Evolutionary conservation across 2,888 invertebrate genomes (phyloP).

Genomic region (Physocephala rufipes): DNA sequence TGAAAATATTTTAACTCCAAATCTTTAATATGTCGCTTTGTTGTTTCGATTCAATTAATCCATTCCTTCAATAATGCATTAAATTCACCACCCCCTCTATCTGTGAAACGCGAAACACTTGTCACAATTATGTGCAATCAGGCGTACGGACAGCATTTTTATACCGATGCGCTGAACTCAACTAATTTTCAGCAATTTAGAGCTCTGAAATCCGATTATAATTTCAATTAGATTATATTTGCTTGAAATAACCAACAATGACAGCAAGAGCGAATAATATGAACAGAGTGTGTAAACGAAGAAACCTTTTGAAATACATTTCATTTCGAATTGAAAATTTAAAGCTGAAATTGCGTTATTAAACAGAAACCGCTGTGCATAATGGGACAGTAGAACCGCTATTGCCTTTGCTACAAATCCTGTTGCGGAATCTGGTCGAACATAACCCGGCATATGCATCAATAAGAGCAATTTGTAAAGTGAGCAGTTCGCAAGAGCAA

Average conservation of each 20-base stretch:
- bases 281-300: neutral
- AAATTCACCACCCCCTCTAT: neutral
- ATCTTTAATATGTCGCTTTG: neutral
- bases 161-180: slow-evolving; percentile 1
- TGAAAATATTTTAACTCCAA: neutral
- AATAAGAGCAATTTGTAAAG: neutral
- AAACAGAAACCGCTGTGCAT: slow-evolving; percentile 17
- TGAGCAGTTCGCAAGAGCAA: neutral
- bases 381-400: neutral
- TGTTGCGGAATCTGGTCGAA: neutral
- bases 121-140: slow-evolving; percentile 51
- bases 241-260: slow-evolving; percentile 16
- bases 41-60: neutral
- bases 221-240: slow-evolving; percentile 34
- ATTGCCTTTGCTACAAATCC: neutral
- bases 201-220: slow-evolving; percentile 30
- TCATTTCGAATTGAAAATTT: slow-evolving; percentile 28
- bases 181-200: slow-evolving; percentile 35
- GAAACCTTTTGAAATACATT: neutral
- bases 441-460: slow-evolving; percentile 31
- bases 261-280: neutral
- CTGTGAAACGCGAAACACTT: slow-evolving; percentile 48
- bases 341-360: slow-evolving; percentile 24
- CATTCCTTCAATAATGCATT: neutral
- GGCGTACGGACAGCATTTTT: slow-evolving; percentile 36